Percentiles rank a stretch among this genome's conserved stretches.
Conservation (phyloP, 2,113 vertebrate species). For the human (Homo sapiens) region GRCh38 chr9:106147001-106147500, state of each 20-base stretch:
- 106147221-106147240: neutral
- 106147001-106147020: neutral
- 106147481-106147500: neutral
- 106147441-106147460: neutral
- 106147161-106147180: neutral
- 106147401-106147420: neutral
- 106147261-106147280: neutral
- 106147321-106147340: neutral
- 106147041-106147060: neutral
- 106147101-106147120: neutral
- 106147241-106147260: neutral
- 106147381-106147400: neutral
- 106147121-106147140: neutral
- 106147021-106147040: neutral
- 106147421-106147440: neutral
- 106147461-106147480: neutral
- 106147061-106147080: neutral
- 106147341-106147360: neutral
- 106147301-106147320: slow-evolving; percentile 34
- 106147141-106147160: neutral
- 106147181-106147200: neutral
- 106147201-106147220: neutral
- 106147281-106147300: neutral
- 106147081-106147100: neutral
- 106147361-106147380: slow-evolving; percentile 10